phyloP scores from a whole-genome alignment of 92 coral and sea anemone genomes.

The Scolanthus callimorphus region DNA sequence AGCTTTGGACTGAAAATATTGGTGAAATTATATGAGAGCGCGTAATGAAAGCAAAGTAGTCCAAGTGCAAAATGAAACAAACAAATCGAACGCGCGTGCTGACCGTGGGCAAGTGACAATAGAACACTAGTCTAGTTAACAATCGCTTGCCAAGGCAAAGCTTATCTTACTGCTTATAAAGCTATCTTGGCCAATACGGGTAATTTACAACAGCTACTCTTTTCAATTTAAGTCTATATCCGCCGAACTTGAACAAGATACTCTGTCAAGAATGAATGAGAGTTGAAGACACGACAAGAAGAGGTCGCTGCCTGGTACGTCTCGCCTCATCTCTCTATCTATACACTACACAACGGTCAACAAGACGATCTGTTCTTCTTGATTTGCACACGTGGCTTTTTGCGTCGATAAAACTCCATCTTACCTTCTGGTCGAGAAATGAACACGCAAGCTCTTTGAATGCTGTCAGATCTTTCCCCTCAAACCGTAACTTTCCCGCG shows the following conservation, averaged over 20 bases:
- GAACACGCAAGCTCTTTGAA: constrained; percentile 95
- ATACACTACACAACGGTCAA: too few species aligned
- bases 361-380: too few species aligned
- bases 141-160: background rate
- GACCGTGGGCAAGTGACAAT: too few species aligned
- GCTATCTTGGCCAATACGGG: constrained; percentile 1
- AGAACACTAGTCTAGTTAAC: constrained; percentile 15
- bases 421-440: constrained; percentile 97
- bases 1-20: too few species aligned
- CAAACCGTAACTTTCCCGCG: constrained; percentile 93
- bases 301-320: too few species aligned
- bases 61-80: too few species aligned
- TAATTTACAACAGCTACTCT: background rate
- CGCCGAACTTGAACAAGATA: background rate
- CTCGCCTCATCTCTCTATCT: too few species aligned
- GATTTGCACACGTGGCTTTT: constrained; percentile 13
- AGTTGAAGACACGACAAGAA: too few species aligned
- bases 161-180: background rate
- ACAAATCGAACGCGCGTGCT: too few species aligned
- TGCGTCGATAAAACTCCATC: too few species aligned
- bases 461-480: constrained; percentile 85
- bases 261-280: background rate
- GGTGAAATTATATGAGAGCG: too few species aligned
- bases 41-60: too few species aligned
- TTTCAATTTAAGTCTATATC: background rate